Conservation (phyloP, 37 sponge, comb jelly and placozoan genomes). For the Spongilla lacustris region DNA sequence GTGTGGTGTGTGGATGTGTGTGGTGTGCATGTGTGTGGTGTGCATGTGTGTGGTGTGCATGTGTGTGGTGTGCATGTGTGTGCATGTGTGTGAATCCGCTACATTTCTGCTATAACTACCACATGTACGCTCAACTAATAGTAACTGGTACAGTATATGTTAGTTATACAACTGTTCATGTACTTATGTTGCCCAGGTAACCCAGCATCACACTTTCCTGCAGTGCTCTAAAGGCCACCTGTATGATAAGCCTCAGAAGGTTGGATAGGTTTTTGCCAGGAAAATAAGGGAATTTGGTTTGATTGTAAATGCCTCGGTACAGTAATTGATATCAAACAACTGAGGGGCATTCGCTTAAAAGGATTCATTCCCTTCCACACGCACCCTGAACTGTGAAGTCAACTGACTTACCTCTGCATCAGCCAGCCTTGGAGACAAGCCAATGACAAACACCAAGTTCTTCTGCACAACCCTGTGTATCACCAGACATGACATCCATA, state of each 20-base stretch:
- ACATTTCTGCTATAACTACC: neutral
- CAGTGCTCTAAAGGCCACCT: neutral
- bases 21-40: neutral
- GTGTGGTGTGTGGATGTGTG: neutral
- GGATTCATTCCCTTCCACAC: neutral
- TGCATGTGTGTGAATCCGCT: neutral
- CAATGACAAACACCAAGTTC: conserved; percentile 95
- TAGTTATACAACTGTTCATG: neutral
- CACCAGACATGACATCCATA: conserved; percentile 15
- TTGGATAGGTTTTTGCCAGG: neutral
- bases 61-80: neutral
- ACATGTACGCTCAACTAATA: conserved; percentile 1
- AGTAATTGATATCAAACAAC: neutral
- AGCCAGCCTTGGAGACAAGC: conserved; percentile 89
- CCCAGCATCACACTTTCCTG: neutral
- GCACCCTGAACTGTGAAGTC: neutral
- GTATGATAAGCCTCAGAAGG: neutral
- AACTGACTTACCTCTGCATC: conserved; percentile 72
- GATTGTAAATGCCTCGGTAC: neutral
- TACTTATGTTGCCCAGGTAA: neutral
- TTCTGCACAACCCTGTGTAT: conserved; percentile 87
- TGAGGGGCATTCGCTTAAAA: neutral
- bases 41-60: neutral
- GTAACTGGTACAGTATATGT: neutral
- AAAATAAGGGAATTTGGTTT: neutral